A percentile compares a stretch with the other conserved stretches of the same genome.
Conservation (phyloP, 2,888 invertebrate species). For the Lamellibrachia columna region DNA sequence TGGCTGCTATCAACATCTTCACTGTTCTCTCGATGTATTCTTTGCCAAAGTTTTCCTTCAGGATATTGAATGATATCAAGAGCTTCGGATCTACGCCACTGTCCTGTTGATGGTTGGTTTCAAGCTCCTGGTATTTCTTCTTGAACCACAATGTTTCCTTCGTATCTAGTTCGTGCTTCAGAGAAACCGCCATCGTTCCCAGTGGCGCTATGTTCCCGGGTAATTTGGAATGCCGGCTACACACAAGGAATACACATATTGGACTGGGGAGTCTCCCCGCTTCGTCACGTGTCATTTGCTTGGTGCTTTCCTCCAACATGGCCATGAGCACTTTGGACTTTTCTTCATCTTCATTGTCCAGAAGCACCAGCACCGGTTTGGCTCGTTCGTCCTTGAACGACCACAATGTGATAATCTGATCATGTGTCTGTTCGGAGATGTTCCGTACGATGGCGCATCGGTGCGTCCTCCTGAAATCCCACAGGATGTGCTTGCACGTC, state of each 20-base stretch:
- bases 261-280: neutral
- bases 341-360: conserved; percentile 39
- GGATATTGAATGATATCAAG: conserved; percentile 51
- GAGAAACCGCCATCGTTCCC: neutral
- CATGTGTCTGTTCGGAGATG: conserved; percentile 45
- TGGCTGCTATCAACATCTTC: conserved; percentile 40
- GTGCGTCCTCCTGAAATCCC: conserved; percentile 43
- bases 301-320: conserved; percentile 37
- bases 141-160: conserved; percentile 47
- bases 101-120: conserved; percentile 36
- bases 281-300: conserved; percentile 16
- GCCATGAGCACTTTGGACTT: conserved; percentile 35
- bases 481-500: conserved; percentile 45
- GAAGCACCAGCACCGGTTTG: conserved; percentile 45
- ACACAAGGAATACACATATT: neutral
- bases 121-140: conserved; percentile 42
- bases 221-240: neutral
- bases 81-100: conserved; percentile 44
- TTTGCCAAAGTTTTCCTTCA: conserved; percentile 49
- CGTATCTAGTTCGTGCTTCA: conserved; percentile 44
- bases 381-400: conserved; percentile 40
- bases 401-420: conserved; percentile 42
- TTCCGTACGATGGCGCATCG: conserved; percentile 46
- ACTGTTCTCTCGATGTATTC: conserved; percentile 47
- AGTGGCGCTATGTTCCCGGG: neutral